These are phyloP conservation scores for Caranx melampygus DNA, from an alignment of 2,113 vertebrate genomes.

Conservation along the genomic window DNA sequence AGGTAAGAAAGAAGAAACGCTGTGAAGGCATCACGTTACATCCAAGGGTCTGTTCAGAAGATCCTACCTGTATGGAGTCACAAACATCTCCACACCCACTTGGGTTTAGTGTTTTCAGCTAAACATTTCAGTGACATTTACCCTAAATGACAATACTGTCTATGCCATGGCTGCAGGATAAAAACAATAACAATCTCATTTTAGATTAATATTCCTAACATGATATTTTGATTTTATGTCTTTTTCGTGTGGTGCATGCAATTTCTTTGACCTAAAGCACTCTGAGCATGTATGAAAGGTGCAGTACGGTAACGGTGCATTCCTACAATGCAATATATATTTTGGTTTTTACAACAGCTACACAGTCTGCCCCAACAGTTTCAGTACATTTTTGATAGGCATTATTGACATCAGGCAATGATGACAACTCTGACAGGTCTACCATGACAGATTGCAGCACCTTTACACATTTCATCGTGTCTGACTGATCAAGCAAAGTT, in stretches of 20 bases:
- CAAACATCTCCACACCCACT: no score
- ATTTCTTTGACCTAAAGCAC: no score
- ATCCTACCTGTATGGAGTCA: not conserved
- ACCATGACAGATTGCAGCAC: not conserved
- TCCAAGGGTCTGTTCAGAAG: not conserved
- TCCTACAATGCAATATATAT: constrained; percentile 1
- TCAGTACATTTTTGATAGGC: not conserved
- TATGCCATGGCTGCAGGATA: not conserved
- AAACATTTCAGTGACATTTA: not conserved
- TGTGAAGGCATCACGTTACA: constrained; percentile 16
- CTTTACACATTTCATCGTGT: constrained; percentile 13
- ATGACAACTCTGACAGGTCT: not conserved
- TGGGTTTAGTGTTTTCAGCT: no score
- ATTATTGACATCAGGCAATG: not conserved
- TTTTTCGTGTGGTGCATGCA: no score
- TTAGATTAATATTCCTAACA: no score
- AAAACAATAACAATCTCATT: not conserved
- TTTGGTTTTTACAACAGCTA: not conserved
- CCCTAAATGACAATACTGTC: not conserved
- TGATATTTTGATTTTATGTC: no score
- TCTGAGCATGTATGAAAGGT: no score
- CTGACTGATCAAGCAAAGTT: not conserved
- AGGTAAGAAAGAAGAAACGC: constrained; percentile 82
- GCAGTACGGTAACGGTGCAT: not conserved
- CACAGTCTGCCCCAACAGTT: constrained; percentile 6